Evolutionary conservation across 2,888 invertebrate species (phyloP).

Genomic region (Synergus itoensis): DNA sequence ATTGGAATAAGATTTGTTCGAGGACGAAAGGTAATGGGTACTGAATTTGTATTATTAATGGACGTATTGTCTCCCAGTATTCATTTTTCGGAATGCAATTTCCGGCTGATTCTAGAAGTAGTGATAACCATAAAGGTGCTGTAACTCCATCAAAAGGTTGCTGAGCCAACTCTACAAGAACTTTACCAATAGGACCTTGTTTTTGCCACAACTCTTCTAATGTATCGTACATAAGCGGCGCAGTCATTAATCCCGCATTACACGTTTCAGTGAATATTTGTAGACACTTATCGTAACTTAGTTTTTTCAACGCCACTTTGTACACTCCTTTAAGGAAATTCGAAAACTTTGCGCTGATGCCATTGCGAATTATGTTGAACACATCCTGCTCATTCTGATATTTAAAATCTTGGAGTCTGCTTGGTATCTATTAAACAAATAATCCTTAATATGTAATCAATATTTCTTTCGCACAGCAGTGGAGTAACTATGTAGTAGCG

Average conservation of each 20-base stretch:
- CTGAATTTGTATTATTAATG: background rate
- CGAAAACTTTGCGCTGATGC: background rate
- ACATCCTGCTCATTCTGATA: background rate
- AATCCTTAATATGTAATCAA: background rate
- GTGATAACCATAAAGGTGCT: background rate
- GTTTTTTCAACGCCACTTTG: background rate
- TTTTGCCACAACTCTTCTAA: background rate
- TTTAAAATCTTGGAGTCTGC: background rate
- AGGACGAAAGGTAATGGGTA: background rate
- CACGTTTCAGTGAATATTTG: background rate
- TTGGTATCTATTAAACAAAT: constrained; percentile 24
- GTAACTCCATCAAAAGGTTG: background rate
- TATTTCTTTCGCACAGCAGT: background rate
- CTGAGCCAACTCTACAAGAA: background rate
- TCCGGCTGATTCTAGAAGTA: background rate
- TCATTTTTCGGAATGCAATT: background rate
- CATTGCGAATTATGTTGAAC: background rate
- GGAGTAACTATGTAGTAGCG: too few relatives aligned
- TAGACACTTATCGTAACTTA: background rate
- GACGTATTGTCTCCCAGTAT: background rate
- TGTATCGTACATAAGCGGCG: background rate
- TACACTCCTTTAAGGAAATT: background rate
- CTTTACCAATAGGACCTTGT: background rate
- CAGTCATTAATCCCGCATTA: background rate
- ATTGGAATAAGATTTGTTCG: constrained; percentile 7